Conservation (phyloP, 2,888 invertebrate species). For the Papilio demoleus region DNA sequence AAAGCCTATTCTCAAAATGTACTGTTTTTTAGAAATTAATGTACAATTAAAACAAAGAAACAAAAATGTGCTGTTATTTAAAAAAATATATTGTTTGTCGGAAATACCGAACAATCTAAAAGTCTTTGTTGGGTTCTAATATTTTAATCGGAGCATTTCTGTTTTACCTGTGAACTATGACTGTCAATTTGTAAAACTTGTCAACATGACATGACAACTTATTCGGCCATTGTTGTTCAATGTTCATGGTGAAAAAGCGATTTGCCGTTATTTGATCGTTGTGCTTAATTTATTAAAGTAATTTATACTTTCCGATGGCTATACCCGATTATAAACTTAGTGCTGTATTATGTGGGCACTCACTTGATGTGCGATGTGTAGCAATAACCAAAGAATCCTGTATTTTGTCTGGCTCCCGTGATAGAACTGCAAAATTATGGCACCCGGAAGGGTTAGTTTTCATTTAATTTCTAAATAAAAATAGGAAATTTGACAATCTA, state of each 20-base stretch:
- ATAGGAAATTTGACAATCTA: neutral
- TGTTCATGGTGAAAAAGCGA: constrained; percentile 4
- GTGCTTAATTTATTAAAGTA: constrained; percentile 37
- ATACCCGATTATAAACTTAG: constrained; percentile 89
- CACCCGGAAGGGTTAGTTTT: constrained; percentile 86
- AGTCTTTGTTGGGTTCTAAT: no score
- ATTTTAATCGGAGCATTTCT: no score
- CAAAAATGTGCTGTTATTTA: neutral
- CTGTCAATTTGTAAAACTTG: constrained; percentile 34
- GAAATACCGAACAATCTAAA: no score
- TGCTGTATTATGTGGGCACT: constrained; percentile 90
- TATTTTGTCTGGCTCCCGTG: constrained; percentile 94
- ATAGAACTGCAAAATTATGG: constrained; percentile 95
- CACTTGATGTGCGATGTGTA: constrained; percentile 92
- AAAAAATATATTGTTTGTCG: no score
- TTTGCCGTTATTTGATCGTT: constrained; percentile 20
- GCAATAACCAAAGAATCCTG: constrained; percentile 86
- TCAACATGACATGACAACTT: constrained; percentile 68
- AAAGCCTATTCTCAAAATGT: no score
- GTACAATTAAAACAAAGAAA: no score
- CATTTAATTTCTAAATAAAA: constrained; percentile 12
- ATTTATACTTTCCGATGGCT: constrained; percentile 66
- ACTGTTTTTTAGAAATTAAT: no score
- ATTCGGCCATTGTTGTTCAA: constrained; percentile 31
- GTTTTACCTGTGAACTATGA: constrained; percentile 19